Evolutionary conservation across 1,140 invertebrate genomes (phyloP), one percentile per base, ranked within the genome.

Genomic region (Aphelenchoides fujianensis): DNA sequence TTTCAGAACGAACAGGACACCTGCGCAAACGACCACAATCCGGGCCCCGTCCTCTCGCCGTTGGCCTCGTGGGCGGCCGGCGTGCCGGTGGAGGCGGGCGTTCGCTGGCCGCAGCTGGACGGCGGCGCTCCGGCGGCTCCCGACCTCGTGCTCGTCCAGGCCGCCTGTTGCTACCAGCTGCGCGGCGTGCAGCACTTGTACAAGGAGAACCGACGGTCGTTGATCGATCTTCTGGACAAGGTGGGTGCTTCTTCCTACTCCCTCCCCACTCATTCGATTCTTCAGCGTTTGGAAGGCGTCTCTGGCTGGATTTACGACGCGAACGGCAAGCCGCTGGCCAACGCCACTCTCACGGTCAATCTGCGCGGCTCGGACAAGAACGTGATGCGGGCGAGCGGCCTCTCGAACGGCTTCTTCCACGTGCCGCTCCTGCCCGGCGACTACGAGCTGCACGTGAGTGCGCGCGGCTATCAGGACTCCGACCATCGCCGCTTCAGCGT

Each of bases 101-200:
- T n/a, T n/a, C 59, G 67, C 35, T 78, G 77, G 77, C 34, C 1
- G 36, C 16, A 34, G n/a, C 27, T 66, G 31, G 32, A 37, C 37
- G 32, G 63, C 32, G 41, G 41, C 12, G 41, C 41, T 67, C 30
- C 3, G 28, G 27, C 32, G 12, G 34, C 74, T 27, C 79, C 79
- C 19, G 76, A 84, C 54, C 74, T 72, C 2, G 61, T 82, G 9
- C 70, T 82, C 19, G 70, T 80, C 3, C 82, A 83, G 59, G 72
- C 71, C 16, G 82, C 75, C 9, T 83, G 82, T 52, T 83, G 82
- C 37, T 84, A 83, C 61, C 82, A 83, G 62, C 69, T 70, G 16
- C 71, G 72, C 37, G 76, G 76, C 12, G 69, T 71, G 67, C 68
- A 74, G 12, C 72, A 82, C 71, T 35, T 84, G 2, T 83, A 82